Conservation (phyloP, 2,797 vertebrate species). For the Enoplosus armatus region DNA sequence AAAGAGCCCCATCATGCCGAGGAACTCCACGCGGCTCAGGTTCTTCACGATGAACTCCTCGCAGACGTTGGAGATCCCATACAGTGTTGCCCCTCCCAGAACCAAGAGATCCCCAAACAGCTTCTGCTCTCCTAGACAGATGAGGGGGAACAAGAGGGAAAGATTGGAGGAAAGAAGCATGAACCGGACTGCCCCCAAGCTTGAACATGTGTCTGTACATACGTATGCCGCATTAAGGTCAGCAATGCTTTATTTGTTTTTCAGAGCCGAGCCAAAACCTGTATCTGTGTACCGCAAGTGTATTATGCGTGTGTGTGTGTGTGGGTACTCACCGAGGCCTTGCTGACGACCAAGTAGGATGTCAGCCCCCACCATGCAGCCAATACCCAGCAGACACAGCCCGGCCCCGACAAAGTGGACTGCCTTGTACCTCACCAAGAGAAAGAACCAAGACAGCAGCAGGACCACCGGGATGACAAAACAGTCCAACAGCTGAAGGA, state of each 20-base stretch:
- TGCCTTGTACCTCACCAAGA: conserved; percentile 95
- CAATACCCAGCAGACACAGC: conserved; percentile 94
- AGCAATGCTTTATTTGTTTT: background rate
- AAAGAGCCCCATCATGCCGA: conserved; percentile 97
- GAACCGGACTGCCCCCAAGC: background rate
- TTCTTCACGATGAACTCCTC: conserved; percentile 97
- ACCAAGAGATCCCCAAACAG: conserved; percentile 95
- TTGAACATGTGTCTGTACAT: background rate
- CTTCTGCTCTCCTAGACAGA: conserved; percentile 90
- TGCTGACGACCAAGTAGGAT: conserved; percentile 92
- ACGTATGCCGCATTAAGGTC: background rate
- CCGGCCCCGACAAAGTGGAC: conserved; percentile 93
- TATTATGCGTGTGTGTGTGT: too few species aligned
- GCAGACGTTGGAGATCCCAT: conserved; percentile 94
- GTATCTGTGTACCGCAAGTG: too few species aligned
- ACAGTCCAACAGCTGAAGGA: conserved; percentile 91
- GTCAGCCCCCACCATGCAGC: conserved; percentile 96
- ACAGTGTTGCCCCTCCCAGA: conserved; percentile 92
- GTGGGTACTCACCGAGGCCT: conserved; percentile 87
- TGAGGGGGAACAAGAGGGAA: background rate
- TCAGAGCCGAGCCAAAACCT: too few species aligned
- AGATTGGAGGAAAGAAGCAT: background rate
- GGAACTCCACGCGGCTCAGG: conserved; percentile 93
- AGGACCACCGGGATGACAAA: conserved; percentile 95
- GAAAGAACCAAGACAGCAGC: conserved; percentile 96